Percentiles rank a stretch among this genome's conserved stretches.
Conservation (phyloP, 2,888 invertebrate genomes). For the Balanococcus diminutus region DNA sequence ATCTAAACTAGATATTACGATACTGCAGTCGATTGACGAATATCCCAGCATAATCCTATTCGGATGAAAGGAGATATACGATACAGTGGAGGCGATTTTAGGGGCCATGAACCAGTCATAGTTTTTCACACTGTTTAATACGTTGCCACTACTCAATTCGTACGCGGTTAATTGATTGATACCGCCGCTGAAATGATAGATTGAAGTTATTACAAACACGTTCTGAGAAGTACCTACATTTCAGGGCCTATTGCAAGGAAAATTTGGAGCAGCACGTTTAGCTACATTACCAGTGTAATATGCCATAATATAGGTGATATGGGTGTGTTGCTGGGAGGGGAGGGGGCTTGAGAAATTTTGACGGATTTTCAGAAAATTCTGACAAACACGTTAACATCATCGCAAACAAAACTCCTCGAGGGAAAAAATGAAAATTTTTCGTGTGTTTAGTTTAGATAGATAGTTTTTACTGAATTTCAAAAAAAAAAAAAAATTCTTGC, state of each 20-base stretch:
- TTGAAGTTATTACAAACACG: slow-evolving; percentile 64
- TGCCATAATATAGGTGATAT: too few relatives aligned
- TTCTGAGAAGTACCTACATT: neutral
- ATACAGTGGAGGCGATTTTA: slow-evolving; percentile 67
- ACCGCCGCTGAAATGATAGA: slow-evolving; percentile 47
- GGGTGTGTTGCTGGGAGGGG: too few relatives aligned
- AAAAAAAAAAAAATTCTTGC: too few relatives aligned
- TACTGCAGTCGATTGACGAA: slow-evolving; percentile 83
- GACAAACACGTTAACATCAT: too few relatives aligned
- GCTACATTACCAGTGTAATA: too few relatives aligned
- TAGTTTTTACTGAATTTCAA: too few relatives aligned
- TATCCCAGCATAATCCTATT: slow-evolving; percentile 83
- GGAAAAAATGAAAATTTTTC: too few relatives aligned
- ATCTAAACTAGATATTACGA: slow-evolving; percentile 80
- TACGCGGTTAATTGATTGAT: slow-evolving; percentile 61
- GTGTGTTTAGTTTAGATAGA: too few relatives aligned
- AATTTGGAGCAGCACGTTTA: too few relatives aligned
- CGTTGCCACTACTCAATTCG: slow-evolving; percentile 71
- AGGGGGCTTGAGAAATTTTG: too few relatives aligned
- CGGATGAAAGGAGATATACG: slow-evolving; percentile 88
- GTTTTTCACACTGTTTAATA: slow-evolving; percentile 80
- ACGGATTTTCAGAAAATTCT: too few relatives aligned
- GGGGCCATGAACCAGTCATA: slow-evolving; percentile 81
- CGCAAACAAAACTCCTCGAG: too few relatives aligned
- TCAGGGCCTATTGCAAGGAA: neutral